These are phyloP conservation scores for Lonchura striata DNA, from an alignment of 2,113 vertebrate genomes.

Conservation along the genomic window DNA sequence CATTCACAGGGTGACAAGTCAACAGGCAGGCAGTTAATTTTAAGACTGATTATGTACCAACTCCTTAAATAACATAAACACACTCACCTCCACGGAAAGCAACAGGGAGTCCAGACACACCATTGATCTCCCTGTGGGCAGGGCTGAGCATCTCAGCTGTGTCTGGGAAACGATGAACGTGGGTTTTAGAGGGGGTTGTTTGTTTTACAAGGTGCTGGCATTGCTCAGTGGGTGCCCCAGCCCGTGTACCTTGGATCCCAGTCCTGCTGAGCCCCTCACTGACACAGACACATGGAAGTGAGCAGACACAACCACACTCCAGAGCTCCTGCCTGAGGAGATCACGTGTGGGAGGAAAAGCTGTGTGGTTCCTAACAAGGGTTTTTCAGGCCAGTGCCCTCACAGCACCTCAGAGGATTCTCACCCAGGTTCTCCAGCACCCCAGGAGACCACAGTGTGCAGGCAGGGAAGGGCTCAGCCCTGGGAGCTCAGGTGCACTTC, in stretches of 20 bases:
- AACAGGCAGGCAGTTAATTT: conserved; percentile 65
- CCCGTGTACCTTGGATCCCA: background rate
- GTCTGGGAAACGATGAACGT: fast-evolving
- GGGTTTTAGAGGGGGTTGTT: background rate
- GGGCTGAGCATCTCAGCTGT: background rate
- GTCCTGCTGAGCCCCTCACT: background rate
- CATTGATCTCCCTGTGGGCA: conserved; percentile 19
- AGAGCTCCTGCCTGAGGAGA: background rate
- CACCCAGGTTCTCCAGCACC: background rate
- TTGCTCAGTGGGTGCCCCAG: background rate
- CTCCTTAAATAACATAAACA: conserved; percentile 60
- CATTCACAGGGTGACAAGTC: conserved; percentile 71
- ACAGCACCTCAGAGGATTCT: fast-evolving
- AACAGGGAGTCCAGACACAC: conserved; percentile 43
- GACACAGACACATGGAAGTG: background rate
- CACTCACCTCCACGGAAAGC: background rate
- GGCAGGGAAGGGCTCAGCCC: background rate
- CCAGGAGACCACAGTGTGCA: background rate
- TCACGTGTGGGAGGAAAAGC: background rate
- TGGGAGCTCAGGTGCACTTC: background rate
- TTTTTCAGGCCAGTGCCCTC: background rate
- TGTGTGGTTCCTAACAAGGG: background rate
- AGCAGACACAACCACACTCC: background rate
- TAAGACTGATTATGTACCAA: conserved; percentile 54
- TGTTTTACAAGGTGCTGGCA: background rate